These are phyloP conservation scores for Leucoptera coffeella DNA, from an alignment of 2,888 invertebrate species.

Conservation along the genomic window DNA sequence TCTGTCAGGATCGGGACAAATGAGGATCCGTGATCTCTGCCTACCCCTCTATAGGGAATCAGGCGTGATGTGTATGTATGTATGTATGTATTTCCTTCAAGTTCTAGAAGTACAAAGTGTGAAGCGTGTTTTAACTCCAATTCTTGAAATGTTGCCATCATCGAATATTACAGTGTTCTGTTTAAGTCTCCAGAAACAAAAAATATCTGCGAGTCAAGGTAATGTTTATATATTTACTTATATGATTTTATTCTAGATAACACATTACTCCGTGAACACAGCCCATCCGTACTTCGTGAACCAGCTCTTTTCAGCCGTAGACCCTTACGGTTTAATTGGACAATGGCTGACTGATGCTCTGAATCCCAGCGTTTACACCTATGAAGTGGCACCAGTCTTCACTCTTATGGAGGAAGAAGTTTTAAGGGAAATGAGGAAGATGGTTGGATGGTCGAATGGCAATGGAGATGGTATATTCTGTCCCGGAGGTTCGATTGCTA, in stretches of 20 bases:
- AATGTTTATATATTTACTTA: too few species aligned
- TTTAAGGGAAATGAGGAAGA: slow-evolving; percentile 68
- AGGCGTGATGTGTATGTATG: too few species aligned
- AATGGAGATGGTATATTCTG: slow-evolving; percentile 82
- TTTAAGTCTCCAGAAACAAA: too few species aligned
- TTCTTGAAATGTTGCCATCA: too few species aligned
- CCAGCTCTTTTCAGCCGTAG: slow-evolving; percentile 78
- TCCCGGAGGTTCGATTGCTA: slow-evolving; percentile 86
- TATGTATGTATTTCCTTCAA: too few species aligned
- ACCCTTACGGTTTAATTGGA: slow-evolving; percentile 77
- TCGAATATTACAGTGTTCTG: too few species aligned
- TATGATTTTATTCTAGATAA: slow-evolving; percentile 19
- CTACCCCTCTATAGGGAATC: too few species aligned
- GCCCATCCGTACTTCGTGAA: slow-evolving; percentile 87
- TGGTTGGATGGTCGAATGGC: slow-evolving; percentile 69
- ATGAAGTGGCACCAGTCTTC: slow-evolving; percentile 85
- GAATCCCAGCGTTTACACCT: slow-evolving; percentile 84
- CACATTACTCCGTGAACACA: slow-evolving; percentile 80
- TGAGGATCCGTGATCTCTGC: too few species aligned
- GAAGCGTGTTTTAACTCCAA: too few species aligned
- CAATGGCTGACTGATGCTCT: slow-evolving; percentile 83
- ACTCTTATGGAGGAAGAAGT: slow-evolving; percentile 83
- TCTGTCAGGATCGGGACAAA: too few species aligned
- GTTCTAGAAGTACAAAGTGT: too few species aligned
- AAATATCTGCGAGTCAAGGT: too few species aligned